These are phyloP conservation scores for Cebus imitator DNA, from an alignment of 2,113 vertebrate species.

Conservation along the genomic window DNA sequence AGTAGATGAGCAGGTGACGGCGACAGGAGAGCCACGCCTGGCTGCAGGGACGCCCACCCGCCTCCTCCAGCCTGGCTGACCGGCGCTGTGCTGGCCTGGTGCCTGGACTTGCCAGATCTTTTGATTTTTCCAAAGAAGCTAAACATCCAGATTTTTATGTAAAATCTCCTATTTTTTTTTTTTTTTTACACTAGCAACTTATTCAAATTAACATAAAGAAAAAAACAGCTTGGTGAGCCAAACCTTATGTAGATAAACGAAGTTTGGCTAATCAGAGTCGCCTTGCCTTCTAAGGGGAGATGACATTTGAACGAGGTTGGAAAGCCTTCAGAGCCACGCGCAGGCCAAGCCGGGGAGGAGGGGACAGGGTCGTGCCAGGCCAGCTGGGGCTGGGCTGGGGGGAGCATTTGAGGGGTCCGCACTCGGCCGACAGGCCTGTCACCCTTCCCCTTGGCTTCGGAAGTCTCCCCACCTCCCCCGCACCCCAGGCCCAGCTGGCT, in stretches of 20 bases:
- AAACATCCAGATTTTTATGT: not conserved
- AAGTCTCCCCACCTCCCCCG: not conserved
- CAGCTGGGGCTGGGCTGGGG: fast-evolving
- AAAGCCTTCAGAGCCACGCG: not conserved
- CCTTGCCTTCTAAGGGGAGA: not conserved
- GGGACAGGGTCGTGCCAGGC: fast-evolving
- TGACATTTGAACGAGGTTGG: not conserved
- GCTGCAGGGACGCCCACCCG: not conserved
- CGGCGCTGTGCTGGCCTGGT: not conserved
- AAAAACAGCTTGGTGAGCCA: not conserved
- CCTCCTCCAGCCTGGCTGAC: not conserved
- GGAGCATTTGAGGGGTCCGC: not conserved
- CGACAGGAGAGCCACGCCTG: not conserved
- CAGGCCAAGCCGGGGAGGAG: fast-evolving
- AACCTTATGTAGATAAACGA: not conserved
- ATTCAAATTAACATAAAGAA: conserved; percentile 28
- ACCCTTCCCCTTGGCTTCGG: not conserved
- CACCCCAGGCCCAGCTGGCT: conserved; percentile 14
- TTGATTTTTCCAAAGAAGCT: not conserved
- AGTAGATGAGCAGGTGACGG: not conserved
- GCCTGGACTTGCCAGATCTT: not conserved
- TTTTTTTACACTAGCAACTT: not conserved
- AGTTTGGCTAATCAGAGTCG: not conserved
- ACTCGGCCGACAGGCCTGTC: not conserved
- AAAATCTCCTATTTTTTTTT: not conserved